A percentile compares a stretch with the other conserved stretches of the same genome.
Conservation (phyloP, 2,797 vertebrate genomes). For the Cynodonichthys magdalenae region DNA sequence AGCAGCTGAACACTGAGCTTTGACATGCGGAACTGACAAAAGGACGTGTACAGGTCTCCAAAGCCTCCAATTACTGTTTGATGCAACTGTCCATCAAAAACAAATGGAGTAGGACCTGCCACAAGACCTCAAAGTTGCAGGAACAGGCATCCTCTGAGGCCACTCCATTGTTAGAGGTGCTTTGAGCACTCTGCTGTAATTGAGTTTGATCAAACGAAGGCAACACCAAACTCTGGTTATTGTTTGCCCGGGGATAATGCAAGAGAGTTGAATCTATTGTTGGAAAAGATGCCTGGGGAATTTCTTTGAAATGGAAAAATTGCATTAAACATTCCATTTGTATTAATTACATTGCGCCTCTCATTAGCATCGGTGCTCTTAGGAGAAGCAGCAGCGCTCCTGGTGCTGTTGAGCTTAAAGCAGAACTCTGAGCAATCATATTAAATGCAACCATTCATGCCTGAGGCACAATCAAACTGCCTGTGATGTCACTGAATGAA, state of each 20-base stretch:
- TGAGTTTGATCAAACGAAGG: constrained; percentile 71
- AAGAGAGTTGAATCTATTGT: constrained; percentile 53
- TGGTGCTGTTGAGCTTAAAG: constrained; percentile 46
- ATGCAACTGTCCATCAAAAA: constrained; percentile 54
- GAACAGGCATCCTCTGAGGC: constrained; percentile 14
- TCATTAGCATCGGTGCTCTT: constrained; percentile 58
- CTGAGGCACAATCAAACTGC: constrained; percentile 42
- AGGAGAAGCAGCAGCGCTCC: constrained; percentile 27
- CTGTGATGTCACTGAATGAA: constrained; percentile 58
- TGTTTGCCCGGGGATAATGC: constrained; percentile 66
- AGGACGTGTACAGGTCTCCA: constrained; percentile 52
- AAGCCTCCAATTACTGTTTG: constrained; percentile 70
- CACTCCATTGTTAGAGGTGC: constrained; percentile 9
- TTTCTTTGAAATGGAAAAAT: constrained; percentile 82
- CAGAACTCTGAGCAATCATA: constrained; percentile 49
- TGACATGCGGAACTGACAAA: constrained; percentile 70
- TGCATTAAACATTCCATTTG: constrained; percentile 82
- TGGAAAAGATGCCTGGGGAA: constrained; percentile 55
- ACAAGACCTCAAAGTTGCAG: constrained; percentile 30
- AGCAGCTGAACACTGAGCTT: constrained; percentile 58
- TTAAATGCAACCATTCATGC: constrained; percentile 57
- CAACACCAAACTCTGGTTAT: constrained; percentile 62
- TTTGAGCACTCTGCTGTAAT: constrained; percentile 47
- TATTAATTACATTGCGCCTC: constrained; percentile 70
- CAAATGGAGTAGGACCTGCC: constrained; percentile 50